A percentile compares a stretch with the other conserved stretches of the same genome.
phyloP scores from a whole-genome alignment of 2,797 vertebrate genomes.

The Spinus olivaceus region DNA sequence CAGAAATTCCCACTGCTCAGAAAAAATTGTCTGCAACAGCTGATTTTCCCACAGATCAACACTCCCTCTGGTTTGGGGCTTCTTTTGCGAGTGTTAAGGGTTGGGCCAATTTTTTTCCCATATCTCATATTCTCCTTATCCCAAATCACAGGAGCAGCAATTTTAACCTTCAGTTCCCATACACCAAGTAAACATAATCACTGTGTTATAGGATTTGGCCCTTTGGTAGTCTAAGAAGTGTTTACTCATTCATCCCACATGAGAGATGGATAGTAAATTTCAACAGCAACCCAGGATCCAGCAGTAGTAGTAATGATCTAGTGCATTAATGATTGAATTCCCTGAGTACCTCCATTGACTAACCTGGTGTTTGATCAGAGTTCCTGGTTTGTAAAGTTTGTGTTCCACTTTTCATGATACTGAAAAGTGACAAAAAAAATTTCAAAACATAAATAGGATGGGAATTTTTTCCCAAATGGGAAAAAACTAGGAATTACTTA shows the following conservation, averaged over 20 bases:
- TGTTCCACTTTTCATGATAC: background rate
- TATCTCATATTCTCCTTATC: background rate
- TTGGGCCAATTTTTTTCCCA: background rate
- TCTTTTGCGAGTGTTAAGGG: background rate
- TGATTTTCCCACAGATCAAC: background rate
- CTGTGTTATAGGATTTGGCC: background rate
- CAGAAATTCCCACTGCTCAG: background rate
- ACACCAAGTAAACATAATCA: background rate
- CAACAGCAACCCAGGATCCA: background rate
- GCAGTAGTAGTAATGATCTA: background rate
- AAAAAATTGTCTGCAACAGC: background rate
- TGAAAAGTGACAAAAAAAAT: background rate
- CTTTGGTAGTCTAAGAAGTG: background rate
- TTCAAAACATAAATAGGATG: background rate
- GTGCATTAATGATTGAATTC: background rate
- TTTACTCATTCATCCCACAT: background rate
- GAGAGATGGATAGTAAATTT: background rate
- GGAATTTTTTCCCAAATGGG: background rate
- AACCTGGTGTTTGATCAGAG: background rate
- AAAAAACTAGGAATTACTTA: background rate
- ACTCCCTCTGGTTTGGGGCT: background rate
- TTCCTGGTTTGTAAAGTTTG: background rate
- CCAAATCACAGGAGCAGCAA: background rate
- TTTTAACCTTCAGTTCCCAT: background rate
- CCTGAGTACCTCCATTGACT: background rate